phyloP scores from a whole-genome alignment of 2,797 vertebrate genomes.

The Alosa sapidissima region DNA sequence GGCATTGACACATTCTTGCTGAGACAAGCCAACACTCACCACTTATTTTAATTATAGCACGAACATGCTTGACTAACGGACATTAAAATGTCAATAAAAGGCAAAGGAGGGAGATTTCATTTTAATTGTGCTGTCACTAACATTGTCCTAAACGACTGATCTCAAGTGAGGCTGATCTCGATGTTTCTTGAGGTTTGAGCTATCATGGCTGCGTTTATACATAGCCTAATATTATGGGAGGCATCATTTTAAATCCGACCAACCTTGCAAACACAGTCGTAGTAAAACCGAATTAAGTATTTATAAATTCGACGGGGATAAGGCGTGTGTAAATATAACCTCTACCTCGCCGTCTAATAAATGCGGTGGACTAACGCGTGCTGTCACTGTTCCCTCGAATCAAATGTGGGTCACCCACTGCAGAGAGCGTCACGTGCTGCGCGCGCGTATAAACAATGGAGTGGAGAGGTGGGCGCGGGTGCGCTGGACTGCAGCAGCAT shows the following conservation, averaged over 20 bases:
- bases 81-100: not conserved
- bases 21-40: not conserved
- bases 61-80: not conserved
- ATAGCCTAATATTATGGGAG: slow-evolving; percentile 29
- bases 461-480: slow-evolving; percentile 44
- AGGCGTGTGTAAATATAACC: slow-evolving; percentile 35
- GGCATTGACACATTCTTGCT: not conserved
- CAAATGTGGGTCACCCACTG: slow-evolving; percentile 60
- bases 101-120: not conserved
- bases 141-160: not conserved
- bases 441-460: slow-evolving; percentile 54
- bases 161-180: not conserved
- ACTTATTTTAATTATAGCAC: slow-evolving; percentile 1
- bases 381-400: slow-evolving; percentile 49
- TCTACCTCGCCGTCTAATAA: slow-evolving; percentile 26
- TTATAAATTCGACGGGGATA: slow-evolving; percentile 32
- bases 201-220: not conserved
- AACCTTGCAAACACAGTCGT: slow-evolving; percentile 23
- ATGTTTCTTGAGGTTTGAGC: not conserved
- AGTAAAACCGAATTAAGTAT: slow-evolving; percentile 50
- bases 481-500: slow-evolving; percentile 50
- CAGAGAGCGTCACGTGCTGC: slow-evolving; percentile 54
- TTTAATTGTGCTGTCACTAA: not conserved
- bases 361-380: slow-evolving; percentile 41
- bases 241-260: slow-evolving; percentile 25